Percentiles rank a stretch among this genome's conserved stretches.
These are phyloP conservation scores for Tetrao urogallus DNA, from an alignment of 2,113 vertebrate genomes.

Conservation along the genomic window DNA sequence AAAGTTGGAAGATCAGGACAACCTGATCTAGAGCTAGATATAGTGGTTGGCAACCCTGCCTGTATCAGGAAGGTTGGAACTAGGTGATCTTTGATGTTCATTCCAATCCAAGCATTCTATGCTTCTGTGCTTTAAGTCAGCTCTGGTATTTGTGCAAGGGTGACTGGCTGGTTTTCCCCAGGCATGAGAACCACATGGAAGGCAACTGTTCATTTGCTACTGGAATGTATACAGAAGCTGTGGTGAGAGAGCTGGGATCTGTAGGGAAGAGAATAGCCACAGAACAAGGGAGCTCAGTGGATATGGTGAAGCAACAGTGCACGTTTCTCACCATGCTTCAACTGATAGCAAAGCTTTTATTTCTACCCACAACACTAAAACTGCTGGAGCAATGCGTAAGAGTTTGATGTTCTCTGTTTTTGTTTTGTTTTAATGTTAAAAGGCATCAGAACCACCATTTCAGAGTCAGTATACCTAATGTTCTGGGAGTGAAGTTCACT, in stretches of 20 bases:
- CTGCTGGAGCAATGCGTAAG: neutral
- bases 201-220: conserved; percentile 1
- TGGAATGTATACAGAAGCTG: neutral
- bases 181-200: neutral
- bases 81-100: no score
- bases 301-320: neutral
- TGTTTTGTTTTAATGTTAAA: neutral
- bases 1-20: no score
- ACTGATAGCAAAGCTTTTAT: neutral
- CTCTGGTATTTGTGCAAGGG: neutral
- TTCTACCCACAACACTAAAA: conserved; percentile 36
- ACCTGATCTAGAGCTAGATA: no score
- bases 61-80: no score
- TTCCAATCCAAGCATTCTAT: no score
- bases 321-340: neutral
- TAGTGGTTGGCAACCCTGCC: no score
- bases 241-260: neutral
- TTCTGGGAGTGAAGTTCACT: conserved; percentile 31
- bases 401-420: neutral
- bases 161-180: neutral
- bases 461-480: conserved; percentile 40
- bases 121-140: neutral
- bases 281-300: neutral
- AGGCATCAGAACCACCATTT: conserved; percentile 23
- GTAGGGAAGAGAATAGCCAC: neutral